These are phyloP conservation scores for Danio aesculapii DNA, from an alignment of 2,797 vertebrate genomes.

Conservation along the genomic window DNA sequence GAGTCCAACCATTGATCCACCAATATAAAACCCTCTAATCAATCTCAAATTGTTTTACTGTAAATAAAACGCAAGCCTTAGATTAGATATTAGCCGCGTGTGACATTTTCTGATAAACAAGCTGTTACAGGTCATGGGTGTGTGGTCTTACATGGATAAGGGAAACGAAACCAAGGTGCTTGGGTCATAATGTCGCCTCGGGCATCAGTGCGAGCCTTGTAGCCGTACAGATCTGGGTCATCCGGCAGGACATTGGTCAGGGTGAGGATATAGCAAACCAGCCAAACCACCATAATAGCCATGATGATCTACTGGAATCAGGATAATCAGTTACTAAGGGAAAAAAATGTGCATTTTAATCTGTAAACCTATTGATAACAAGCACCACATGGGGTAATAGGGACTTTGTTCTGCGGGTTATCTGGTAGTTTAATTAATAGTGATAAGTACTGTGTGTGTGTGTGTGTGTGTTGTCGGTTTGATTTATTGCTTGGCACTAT, in stretches of 20 bases:
- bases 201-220: slow-evolving; percentile 91
- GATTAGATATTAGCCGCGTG: neutral
- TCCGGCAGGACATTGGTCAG: slow-evolving; percentile 82
- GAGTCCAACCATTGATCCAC: neutral
- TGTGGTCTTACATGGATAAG: slow-evolving; percentile 91
- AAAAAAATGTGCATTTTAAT: slow-evolving; percentile 9
- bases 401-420: slow-evolving; percentile 3
- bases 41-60: slow-evolving; percentile 11
- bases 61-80: neutral
- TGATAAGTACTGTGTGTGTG: slow-evolving; percentile 19
- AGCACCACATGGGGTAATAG: neutral
- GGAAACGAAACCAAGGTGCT: slow-evolving; percentile 94
- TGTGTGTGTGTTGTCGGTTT: neutral
- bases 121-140: neutral
- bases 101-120: slow-evolving; percentile 6
- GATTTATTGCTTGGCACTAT: slow-evolving; percentile 24
- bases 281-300: slow-evolving; percentile 91
- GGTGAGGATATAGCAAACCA: slow-evolving; percentile 91
- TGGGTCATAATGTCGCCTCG: slow-evolving; percentile 89
- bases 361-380: neutral
- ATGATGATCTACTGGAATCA: slow-evolving; percentile 85
- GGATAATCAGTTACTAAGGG: neutral
- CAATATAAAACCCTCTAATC: neutral
- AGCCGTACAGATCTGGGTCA: slow-evolving; percentile 81
- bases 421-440: slow-evolving; percentile 16